phyloP scores from a whole-genome alignment of 2,888 invertebrate species.

The Gibbula magus region DNA sequence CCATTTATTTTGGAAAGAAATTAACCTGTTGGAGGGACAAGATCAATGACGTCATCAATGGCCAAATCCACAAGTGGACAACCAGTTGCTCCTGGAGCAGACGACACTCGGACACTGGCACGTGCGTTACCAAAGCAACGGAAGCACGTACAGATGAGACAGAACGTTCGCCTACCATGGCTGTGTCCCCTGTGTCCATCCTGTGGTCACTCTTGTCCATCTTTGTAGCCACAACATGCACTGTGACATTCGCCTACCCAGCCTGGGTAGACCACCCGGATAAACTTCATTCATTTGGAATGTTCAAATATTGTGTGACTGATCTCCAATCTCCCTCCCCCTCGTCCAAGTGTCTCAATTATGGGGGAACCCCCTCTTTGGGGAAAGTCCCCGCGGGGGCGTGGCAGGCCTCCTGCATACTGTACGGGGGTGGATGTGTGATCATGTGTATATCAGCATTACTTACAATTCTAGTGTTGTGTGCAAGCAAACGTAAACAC shows the following conservation, averaged over 20 bases:
- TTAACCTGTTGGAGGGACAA: slow-evolving; percentile 1
- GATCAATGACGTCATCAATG: slow-evolving; percentile 7
- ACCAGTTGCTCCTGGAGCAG: slow-evolving; percentile 4
- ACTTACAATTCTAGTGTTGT: slow-evolving; percentile 32
- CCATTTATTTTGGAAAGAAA: slow-evolving; percentile 14
- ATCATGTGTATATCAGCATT: slow-evolving; percentile 57
- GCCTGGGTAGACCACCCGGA: slow-evolving; percentile 70
- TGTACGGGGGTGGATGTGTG: slow-evolving; percentile 65
- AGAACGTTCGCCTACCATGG: neutral
- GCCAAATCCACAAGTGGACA: slow-evolving; percentile 22
- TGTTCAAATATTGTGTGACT: slow-evolving; percentile 55
- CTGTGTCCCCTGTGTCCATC: slow-evolving; percentile 44
- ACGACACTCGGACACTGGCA: neutral
- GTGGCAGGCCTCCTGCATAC: slow-evolving; percentile 64
- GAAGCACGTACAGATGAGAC: neutral
- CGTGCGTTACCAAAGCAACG: slow-evolving; percentile 16
- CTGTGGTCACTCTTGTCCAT: slow-evolving; percentile 72
- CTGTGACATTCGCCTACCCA: slow-evolving; percentile 71
- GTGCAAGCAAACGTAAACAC: slow-evolving; percentile 31
- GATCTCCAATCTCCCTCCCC: slow-evolving; percentile 31
- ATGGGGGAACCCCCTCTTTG: slow-evolving; percentile 32
- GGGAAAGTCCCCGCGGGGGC: slow-evolving; percentile 52
- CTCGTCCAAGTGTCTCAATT: slow-evolving; percentile 33
- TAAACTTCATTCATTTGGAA: slow-evolving; percentile 57
- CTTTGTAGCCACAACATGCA: slow-evolving; percentile 67